Conservation (phyloP, 2,113 vertebrate genomes). For the Onychorhynchus coronatus region DNA sequence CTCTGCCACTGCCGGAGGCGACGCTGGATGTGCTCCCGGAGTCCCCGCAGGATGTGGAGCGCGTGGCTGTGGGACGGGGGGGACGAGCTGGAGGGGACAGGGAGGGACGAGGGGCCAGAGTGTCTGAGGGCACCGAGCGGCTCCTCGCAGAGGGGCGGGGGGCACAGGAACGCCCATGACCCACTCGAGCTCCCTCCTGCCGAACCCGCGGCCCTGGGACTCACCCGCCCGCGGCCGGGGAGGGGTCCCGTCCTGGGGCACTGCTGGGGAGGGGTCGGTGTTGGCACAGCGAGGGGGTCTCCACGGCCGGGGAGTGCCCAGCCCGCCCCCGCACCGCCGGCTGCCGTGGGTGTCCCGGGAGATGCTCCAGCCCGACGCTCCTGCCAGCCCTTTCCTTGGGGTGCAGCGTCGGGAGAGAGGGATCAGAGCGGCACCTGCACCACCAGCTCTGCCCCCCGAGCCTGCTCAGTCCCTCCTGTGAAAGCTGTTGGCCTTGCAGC, state of each 20-base stretch:
- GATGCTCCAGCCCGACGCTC: slow-evolving; percentile 1
- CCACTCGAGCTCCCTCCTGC: neutral
- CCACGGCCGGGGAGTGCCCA: neutral
- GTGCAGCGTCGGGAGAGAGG: neutral
- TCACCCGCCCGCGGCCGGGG: slow-evolving; percentile 49
- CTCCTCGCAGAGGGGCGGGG: neutral
- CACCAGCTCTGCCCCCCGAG: neutral
- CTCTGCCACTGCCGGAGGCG: slow-evolving; percentile 50
- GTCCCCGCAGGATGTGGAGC: slow-evolving; percentile 43
- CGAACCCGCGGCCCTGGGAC: neutral
- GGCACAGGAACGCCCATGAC: rapidly evolving
- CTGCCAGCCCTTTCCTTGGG: slow-evolving; percentile 56
- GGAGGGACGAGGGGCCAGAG: rapidly evolving
- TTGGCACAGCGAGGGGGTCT: slow-evolving; percentile 35
- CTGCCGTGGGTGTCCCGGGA: neutral
- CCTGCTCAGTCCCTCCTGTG: rapidly evolving
- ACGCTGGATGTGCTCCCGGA: slow-evolving; percentile 63
- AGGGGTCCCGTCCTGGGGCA: neutral
- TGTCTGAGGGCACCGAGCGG: rapidly evolving
- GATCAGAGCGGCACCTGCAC: neutral
- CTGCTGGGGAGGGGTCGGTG: slow-evolving; percentile 1
- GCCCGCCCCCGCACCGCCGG: slow-evolving; percentile 35
- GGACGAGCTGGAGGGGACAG: neutral
- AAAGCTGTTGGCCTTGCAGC: neutral
- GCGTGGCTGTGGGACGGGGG: slow-evolving; percentile 53